Conservation (phyloP, 2,113 vertebrate species). For the Turdus rufiventris region DNA sequence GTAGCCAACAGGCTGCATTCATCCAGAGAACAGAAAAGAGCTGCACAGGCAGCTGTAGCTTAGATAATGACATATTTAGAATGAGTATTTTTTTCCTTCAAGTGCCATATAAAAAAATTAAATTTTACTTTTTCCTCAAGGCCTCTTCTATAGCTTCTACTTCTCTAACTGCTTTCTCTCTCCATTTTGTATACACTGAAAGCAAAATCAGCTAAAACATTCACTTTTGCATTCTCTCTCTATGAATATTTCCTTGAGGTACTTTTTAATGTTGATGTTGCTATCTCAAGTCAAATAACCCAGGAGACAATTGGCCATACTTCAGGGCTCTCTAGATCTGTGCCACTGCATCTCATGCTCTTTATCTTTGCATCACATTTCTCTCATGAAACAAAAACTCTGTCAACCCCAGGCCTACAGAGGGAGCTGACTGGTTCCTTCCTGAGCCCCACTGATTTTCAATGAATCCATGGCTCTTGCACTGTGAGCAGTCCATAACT, state of each 20-base stretch:
- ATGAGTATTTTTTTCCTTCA: neutral
- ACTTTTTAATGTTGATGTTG: neutral
- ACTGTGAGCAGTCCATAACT: neutral
- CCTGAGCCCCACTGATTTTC: neutral
- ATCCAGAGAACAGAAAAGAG: neutral
- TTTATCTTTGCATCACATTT: neutral
- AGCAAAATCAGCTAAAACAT: neutral
- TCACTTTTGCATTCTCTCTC: neutral
- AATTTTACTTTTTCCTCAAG: neutral
- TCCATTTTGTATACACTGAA: neutral
- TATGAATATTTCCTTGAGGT: neutral
- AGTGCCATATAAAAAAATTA: neutral
- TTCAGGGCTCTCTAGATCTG: neutral
- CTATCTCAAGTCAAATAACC: neutral
- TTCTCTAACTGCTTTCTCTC: neutral
- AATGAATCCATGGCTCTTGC: neutral
- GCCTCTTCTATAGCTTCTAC: neutral
- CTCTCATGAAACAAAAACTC: neutral
- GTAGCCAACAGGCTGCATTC: neutral
- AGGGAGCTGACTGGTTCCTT: neutral
- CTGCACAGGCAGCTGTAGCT: neutral
- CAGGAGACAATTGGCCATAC: neutral
- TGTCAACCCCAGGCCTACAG: neutral
- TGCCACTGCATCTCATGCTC: neutral
- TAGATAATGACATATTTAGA: neutral